Evolutionary conservation across 1,140 invertebrate species (phyloP).

Genomic region (Andrena cerasifolii): DNA sequence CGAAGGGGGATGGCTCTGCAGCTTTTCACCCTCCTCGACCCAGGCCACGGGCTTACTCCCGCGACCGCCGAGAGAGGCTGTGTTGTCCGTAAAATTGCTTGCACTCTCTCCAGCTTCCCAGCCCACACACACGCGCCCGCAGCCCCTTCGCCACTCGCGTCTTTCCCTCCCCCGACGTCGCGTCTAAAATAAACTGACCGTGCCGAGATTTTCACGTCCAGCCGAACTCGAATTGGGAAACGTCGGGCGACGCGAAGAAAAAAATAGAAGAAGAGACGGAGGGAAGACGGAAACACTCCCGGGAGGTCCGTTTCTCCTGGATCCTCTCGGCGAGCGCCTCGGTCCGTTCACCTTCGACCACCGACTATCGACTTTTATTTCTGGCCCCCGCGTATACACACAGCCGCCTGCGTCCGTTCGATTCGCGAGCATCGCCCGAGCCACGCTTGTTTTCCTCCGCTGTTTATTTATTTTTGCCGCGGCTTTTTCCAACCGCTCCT

Average conservation of each 20-base stretch:
- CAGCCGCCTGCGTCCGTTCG: background rate
- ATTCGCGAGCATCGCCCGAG: conserved; percentile 28
- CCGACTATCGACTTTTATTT: conserved; percentile 43
- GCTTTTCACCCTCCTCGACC: conserved; percentile 72
- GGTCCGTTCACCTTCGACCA: conserved; percentile 49
- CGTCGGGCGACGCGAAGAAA: conserved; percentile 49
- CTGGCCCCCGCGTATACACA: background rate
- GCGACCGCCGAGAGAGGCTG: conserved; percentile 56
- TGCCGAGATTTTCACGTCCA: conserved; percentile 69
- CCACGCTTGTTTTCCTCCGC: background rate
- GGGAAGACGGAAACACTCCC: conserved; percentile 31
- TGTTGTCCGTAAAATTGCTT: conserved; percentile 73
- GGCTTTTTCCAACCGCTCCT: background rate
- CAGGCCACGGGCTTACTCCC: conserved; percentile 41
- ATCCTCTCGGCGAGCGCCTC: conserved; percentile 29
- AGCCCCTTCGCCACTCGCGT: conserved; percentile 39
- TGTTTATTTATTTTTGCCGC: conserved; percentile 39
- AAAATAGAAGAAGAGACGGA: conserved; percentile 33
- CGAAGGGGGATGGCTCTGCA: conserved; percentile 57
- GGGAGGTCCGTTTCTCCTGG: conserved; percentile 33
- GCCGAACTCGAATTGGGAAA: conserved; percentile 59
- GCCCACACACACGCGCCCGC: conserved; percentile 8
- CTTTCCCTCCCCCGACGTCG: conserved; percentile 44
- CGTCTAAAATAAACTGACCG: conserved; percentile 72
- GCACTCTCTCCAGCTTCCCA: conserved; percentile 54